Conservation (phyloP, 1,140 invertebrate genomes). For the Cyclargus thomasi region DNA sequence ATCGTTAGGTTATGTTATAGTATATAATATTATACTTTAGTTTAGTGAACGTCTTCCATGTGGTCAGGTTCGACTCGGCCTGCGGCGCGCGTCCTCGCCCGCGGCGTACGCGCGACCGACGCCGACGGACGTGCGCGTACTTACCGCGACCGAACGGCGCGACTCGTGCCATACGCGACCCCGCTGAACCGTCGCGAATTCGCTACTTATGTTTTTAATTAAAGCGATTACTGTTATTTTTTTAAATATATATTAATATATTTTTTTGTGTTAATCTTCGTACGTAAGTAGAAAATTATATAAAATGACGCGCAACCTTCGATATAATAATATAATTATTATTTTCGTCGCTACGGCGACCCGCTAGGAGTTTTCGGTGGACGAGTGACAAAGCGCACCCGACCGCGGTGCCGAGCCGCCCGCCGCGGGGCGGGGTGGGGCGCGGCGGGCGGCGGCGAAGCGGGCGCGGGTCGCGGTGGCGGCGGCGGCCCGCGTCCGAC, state of each 20-base stretch:
- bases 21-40: constrained; percentile 24
- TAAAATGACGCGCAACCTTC: constrained; percentile 31
- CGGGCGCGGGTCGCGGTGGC: too few species aligned
- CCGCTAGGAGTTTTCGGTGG: too few species aligned
- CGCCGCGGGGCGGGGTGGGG: too few species aligned
- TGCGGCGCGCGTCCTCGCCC: constrained; percentile 17
- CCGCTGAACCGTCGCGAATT: constrained; percentile 25
- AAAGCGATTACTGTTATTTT: constrained; percentile 54
- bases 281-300: constrained; percentile 63
- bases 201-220: constrained; percentile 58
- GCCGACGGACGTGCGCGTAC: constrained; percentile 26
- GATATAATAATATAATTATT: constrained; percentile 19
- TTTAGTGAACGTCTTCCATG: constrained; percentile 36
- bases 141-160: not conserved
- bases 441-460: too few species aligned
- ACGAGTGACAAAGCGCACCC: too few species aligned
- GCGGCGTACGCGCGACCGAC: too few species aligned
- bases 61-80: constrained; percentile 29
- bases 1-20: constrained; percentile 17
- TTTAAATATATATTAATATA: constrained; percentile 30
- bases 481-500: constrained; percentile 33
- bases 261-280: constrained; percentile 54
- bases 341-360: constrained; percentile 10
- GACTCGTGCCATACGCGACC: not conserved
- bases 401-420: too few species aligned